A percentile compares a stretch with the other conserved stretches of the same genome.
phyloP scores from a whole-genome alignment of 1,140 invertebrate genomes.

The Rhagoletis pomonella region DNA sequence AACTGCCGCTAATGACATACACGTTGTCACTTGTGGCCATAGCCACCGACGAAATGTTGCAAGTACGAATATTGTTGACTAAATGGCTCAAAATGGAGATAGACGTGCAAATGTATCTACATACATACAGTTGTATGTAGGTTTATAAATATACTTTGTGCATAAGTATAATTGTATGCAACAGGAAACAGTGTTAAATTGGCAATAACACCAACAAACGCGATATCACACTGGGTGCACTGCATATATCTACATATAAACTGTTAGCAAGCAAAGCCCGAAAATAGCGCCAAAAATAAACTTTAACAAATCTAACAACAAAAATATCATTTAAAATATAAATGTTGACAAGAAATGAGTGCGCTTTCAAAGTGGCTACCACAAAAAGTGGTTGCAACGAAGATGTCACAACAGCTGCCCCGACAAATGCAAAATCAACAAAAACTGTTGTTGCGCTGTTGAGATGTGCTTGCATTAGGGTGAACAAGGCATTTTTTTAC shows the following conservation, averaged over 20 bases:
- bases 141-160: no score
- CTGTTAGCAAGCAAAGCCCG: not conserved
- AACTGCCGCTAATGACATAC: slow-evolving; percentile 37
- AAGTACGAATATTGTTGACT: not conserved
- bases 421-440: not conserved
- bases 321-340: slow-evolving; percentile 27
- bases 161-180: not conserved
- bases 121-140: not conserved
- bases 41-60: slow-evolving; percentile 28
- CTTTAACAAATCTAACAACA: not conserved
- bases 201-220: not conserved
- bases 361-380: slow-evolving; percentile 32
- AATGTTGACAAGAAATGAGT: slow-evolving; percentile 43
- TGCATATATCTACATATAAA: not conserved
- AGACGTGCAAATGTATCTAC: not conserved
- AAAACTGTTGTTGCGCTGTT: not conserved
- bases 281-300: slow-evolving; percentile 7
- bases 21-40: slow-evolving; percentile 33
- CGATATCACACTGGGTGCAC: not conserved
- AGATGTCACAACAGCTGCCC: slow-evolving; percentile 18
- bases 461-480: no score
- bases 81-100: not conserved
- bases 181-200: slow-evolving; percentile 15
- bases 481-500: no score
- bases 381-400: slow-evolving; percentile 19